A percentile compares a stretch with the other conserved stretches of the same genome.
Conservation (phyloP, 1,140 invertebrate genomes). For the Hydropsyche tenuis region DNA sequence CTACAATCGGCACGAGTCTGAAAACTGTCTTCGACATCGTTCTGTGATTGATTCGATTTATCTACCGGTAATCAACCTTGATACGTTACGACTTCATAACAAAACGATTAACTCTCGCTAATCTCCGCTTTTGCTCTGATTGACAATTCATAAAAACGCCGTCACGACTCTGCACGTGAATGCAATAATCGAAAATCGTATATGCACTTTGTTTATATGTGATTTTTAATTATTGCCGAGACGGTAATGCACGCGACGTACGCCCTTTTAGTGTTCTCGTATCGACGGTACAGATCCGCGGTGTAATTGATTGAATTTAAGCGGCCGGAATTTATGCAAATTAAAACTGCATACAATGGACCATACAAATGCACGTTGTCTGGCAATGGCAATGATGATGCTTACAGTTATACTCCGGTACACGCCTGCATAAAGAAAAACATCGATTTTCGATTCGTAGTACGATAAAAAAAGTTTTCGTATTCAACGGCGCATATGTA, state of each 20-base stretch:
- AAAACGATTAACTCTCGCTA: background rate
- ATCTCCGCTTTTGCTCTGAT: slow-evolving; percentile 6
- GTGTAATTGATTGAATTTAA: slow-evolving; percentile 9
- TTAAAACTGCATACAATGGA: slow-evolving; percentile 26
- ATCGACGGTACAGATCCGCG: background rate
- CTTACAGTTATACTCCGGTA: slow-evolving; percentile 11
- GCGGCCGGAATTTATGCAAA: slow-evolving; percentile 17
- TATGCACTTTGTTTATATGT: no score
- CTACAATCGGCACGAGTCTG: no score
- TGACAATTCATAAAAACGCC: slow-evolving; percentile 4
- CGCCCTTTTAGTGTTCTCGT: slow-evolving; percentile 17
- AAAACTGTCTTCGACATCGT: no score
- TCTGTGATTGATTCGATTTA: slow-evolving; percentile 8
- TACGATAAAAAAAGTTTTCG: background rate
- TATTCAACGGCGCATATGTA: no score
- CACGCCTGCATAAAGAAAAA: slow-evolving; percentile 3
- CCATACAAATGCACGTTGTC: background rate
- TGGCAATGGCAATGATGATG: background rate
- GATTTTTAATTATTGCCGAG: slow-evolving; percentile 5
- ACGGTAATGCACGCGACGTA: slow-evolving; percentile 3
- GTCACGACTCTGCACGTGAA: slow-evolving; percentile 10
- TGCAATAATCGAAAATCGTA: background rate
- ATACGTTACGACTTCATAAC: slow-evolving; percentile 16
- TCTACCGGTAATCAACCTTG: background rate
- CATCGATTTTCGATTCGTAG: background rate